phyloP scores from a whole-genome alignment of 2,113 vertebrate genomes.

The Mola mola region DNA sequence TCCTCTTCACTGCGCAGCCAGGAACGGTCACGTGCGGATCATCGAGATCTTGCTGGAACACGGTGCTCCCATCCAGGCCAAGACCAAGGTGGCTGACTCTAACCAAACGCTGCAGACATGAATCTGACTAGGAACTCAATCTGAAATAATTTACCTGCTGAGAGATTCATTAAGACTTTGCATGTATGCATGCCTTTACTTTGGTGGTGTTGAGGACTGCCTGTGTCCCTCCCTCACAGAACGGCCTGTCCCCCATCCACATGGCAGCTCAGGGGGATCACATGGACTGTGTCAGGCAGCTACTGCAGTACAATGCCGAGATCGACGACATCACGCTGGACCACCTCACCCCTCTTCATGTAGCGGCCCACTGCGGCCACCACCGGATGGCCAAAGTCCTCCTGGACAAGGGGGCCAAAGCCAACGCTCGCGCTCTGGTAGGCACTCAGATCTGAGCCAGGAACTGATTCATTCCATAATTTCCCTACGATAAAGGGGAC shows the following conservation, averaged over 20 bases:
- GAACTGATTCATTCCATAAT: no score
- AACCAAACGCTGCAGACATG: no score
- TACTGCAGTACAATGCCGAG: constrained; percentile 92
- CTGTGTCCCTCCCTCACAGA: constrained; percentile 74
- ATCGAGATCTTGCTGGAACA: constrained; percentile 97
- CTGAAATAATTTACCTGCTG: no score
- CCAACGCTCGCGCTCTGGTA: constrained; percentile 92
- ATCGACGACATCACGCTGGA: constrained; percentile 98
- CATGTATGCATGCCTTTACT: no score
- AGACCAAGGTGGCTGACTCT: constrained; percentile 93
- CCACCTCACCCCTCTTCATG: constrained; percentile 95
- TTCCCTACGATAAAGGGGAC: no score
- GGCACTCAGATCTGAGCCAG: background rate
- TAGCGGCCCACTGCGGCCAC: constrained; percentile 96
- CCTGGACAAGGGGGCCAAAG: constrained; percentile 95
- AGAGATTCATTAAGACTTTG: no score
- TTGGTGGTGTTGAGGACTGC: background rate
- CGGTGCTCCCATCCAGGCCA: constrained; percentile 95
- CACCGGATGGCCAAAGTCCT: constrained; percentile 95
- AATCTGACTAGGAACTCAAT: no score
- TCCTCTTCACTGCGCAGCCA: constrained; percentile 96
- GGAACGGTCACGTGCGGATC: constrained; percentile 94
- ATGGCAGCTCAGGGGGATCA: constrained; percentile 99
- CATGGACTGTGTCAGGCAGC: constrained; percentile 93
- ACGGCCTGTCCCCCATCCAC: constrained; percentile 96